These are phyloP conservation scores for Hippocampus kuda DNA, from an alignment of 2,797 vertebrate species.

Conservation along the genomic window DNA sequence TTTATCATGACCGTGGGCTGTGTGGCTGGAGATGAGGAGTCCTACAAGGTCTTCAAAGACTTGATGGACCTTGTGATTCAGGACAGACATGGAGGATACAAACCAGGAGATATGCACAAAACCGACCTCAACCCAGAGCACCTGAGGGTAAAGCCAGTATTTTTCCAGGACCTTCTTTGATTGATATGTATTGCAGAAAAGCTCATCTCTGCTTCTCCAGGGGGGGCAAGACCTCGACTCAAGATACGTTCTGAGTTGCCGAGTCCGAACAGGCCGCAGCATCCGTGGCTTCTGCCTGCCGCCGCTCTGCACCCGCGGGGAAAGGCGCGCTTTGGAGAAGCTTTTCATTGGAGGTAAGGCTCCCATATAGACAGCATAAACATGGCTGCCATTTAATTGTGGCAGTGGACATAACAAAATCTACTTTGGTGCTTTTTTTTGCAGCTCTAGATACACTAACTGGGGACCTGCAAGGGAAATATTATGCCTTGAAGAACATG, in stretches of 20 bases:
- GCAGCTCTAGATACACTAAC: slow-evolving; percentile 71
- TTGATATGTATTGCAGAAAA: background rate
- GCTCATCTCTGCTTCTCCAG: slow-evolving; percentile 41
- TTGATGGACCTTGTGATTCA: slow-evolving; percentile 9
- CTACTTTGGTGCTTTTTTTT: background rate
- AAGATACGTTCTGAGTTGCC: slow-evolving; percentile 77
- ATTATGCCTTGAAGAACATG: slow-evolving; percentile 82
- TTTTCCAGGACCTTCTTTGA: background rate
- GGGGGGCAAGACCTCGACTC: slow-evolving; percentile 76
- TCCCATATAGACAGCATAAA: background rate
- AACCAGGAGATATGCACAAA: slow-evolving; percentile 4
- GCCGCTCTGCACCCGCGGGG: slow-evolving; percentile 76
- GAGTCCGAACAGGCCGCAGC: slow-evolving; percentile 85
- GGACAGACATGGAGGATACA: slow-evolving; percentile 6
- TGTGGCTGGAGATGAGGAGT: slow-evolving; percentile 8
- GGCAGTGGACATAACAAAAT: background rate
- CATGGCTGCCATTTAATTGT: background rate
- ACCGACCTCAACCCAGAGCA: background rate
- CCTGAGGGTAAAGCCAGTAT: background rate
- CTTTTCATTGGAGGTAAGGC: slow-evolving; percentile 55
- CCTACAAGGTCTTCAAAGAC: background rate
- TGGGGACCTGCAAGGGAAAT: slow-evolving; percentile 78
- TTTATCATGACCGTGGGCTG: slow-evolving; percentile 4
- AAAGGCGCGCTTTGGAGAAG: slow-evolving; percentile 83
- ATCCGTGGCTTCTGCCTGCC: slow-evolving; percentile 85